These are phyloP conservation scores for Latheticus oryzae DNA, from an alignment of 2,888 invertebrate genomes.

Conservation along the genomic window DNA sequence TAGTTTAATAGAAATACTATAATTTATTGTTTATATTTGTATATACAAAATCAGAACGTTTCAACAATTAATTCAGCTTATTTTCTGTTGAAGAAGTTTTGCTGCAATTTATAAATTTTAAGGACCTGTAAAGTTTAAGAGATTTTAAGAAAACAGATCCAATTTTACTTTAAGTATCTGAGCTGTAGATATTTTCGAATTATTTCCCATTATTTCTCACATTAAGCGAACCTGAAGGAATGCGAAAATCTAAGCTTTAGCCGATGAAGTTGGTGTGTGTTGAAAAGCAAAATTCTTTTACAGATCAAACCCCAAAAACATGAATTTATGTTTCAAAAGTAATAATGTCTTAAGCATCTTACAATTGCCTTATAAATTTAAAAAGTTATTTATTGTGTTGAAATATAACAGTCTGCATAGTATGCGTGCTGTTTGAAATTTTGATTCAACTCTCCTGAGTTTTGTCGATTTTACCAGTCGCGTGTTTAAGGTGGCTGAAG, in stretches of 20 bases:
- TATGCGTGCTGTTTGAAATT: constrained; percentile 50
- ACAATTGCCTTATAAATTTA: too few species aligned
- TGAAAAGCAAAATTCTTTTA: constrained; percentile 7
- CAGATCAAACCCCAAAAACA: too few species aligned
- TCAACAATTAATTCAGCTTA: too few species aligned
- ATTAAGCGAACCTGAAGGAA: constrained; percentile 3
- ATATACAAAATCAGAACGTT: too few species aligned
- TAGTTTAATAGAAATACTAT: too few species aligned
- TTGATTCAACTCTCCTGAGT: constrained; percentile 51
- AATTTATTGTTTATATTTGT: too few species aligned
- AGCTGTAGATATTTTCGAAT: constrained; percentile 6
- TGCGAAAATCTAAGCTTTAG: constrained; percentile 4
- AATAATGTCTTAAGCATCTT: too few species aligned
- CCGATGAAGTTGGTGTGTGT: not conserved
- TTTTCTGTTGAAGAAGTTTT: too few species aligned
- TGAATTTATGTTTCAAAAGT: constrained; percentile 7
- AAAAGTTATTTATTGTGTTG: not conserved
- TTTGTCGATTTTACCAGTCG: constrained; percentile 47
- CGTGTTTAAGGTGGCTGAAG: constrained; percentile 58
- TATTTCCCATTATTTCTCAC: constrained; percentile 19
- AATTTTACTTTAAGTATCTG: constrained; percentile 5
- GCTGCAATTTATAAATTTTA: constrained; percentile 8
- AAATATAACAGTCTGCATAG: constrained; percentile 7
- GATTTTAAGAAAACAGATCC: constrained; percentile 9
- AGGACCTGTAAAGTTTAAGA: constrained; percentile 12